A percentile compares a stretch with the other conserved stretches of the same genome.
Evolutionary conservation across 1,140 invertebrate genomes (phyloP).

Genomic region (Heliconius hewitsoni): DNA sequence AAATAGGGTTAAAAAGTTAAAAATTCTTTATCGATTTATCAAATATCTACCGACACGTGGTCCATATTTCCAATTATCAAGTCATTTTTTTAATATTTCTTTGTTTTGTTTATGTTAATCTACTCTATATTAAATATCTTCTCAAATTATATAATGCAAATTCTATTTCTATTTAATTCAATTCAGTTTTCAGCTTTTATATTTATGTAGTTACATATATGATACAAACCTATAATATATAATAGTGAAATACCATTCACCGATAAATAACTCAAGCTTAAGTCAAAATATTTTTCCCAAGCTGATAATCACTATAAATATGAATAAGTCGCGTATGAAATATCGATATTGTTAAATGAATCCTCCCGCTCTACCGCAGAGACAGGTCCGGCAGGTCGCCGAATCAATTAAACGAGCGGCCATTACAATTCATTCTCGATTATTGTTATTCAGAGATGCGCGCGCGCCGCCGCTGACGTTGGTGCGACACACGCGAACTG

Average conservation of each 20-base stretch:
- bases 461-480: constrained; percentile 55
- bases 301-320: constrained; percentile 35
- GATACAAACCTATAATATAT: neutral
- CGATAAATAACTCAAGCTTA: constrained; percentile 21
- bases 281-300: constrained; percentile 34
- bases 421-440: constrained; percentile 79
- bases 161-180: no score
- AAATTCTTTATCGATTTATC: no score
- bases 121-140: no score
- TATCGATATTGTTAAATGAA: constrained; percentile 42
- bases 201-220: neutral
- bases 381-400: constrained; percentile 62
- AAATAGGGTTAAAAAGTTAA: no score
- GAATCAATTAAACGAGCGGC: constrained; percentile 73
- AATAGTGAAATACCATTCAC: neutral
- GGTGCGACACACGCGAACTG: constrained; percentile 58
- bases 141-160: no score
- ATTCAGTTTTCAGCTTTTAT: neutral
- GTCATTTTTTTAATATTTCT: no score
- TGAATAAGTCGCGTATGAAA: constrained; percentile 37
- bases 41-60: no score
- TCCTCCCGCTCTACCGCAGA: constrained; percentile 45
- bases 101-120: no score
- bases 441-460: constrained; percentile 62
- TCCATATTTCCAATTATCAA: no score